Base-by-base conservation (phyloP, 2,888 invertebrate genomes). In the Torymus aiolomorphi region DNA sequence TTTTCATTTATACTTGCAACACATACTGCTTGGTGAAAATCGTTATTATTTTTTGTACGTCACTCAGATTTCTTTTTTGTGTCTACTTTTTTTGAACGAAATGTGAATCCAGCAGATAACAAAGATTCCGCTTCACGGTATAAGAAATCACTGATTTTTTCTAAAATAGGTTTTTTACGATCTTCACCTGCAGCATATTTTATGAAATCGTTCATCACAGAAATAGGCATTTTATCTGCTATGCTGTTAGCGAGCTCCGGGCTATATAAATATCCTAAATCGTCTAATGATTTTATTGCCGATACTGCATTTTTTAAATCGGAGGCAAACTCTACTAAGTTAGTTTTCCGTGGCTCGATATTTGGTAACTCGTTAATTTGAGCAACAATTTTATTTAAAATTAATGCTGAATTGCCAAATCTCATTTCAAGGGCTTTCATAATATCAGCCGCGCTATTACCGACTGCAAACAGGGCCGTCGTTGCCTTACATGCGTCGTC, bases 331-430 rank as follows among this genome's bases (percentile, higher is more conserved):
- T 62, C 62, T 8, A 62, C 24, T 11, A 62, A 31, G 13, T 31
- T 24, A 8, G 11, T 12, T 62, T 62, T 11, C 2, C 14, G 62
- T 10, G 20, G 12, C 1, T 62, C 24, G 5, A 62, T 11, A n/a
- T n/a, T 62, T n/a, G 62, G 66, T 13, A 67, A 18, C 8, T 67
- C 52, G 52, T 18, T 51, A 20, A 67, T 67, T 54, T 67, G 18
- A 3, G 4, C 18, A 18, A 67, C 1, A 18, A 67, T 67, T 5
- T 67, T 51, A 18, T 67, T n/a, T 52, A 67, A n/a, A n/a, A n/a
- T n/a, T n/a, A n/a, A n/a, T n/a, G n/a, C n/a, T n/a, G n/a, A n/a
- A n/a, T n/a, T n/a, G 14, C 11, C 52, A 20, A 67, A 67, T 8
- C 49, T 13, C 42, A 49, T 49, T 16, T 42, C 65, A 10, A 65